Percentiles rank a stretch among this genome's conserved stretches.
phyloP scores from a whole-genome alignment of 2,113 vertebrate species.

The Thunnus thynnus region DNA sequence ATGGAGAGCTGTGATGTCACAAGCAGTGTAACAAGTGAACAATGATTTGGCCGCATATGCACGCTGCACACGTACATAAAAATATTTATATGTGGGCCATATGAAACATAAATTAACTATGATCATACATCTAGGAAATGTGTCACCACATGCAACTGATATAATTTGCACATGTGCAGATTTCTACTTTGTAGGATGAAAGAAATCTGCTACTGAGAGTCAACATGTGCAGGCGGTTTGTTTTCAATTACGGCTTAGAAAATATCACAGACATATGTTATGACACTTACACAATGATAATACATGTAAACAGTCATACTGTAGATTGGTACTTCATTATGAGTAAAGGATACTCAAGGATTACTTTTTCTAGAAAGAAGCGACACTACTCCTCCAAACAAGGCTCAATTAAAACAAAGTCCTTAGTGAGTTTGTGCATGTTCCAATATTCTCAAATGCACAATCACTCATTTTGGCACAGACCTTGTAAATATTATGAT shows the following conservation, averaged over 20 bases:
- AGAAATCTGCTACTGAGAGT: not conserved
- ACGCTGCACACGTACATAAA: not conserved
- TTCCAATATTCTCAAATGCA: not conserved
- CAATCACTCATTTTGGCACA: constrained; percentile 1
- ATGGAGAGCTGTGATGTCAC: constrained; percentile 51
- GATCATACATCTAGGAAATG: constrained; percentile 5
- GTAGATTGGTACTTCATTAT: not conserved
- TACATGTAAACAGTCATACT: not conserved
- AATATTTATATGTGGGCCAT: no score
- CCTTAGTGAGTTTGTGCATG: not conserved
- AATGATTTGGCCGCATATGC: constrained; percentile 26
- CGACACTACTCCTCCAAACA: not conserved
- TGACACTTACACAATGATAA: not conserved
- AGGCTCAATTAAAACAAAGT: not conserved
- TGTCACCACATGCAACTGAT: not conserved
- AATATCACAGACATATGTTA: not conserved
- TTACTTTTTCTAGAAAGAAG: not conserved
- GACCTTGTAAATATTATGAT: not conserved
- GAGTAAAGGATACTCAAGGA: not conserved
- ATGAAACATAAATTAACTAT: constrained; percentile 27
- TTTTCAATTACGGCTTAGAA: not conserved
- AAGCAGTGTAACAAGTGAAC: constrained; percentile 50
- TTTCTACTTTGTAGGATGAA: constrained; percentile 2
- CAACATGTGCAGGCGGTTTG: not conserved
- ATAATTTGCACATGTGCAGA: not conserved